These are phyloP conservation scores for Penelope pileata DNA, from an alignment of 2,113 vertebrate genomes.

Conservation along the genomic window DNA sequence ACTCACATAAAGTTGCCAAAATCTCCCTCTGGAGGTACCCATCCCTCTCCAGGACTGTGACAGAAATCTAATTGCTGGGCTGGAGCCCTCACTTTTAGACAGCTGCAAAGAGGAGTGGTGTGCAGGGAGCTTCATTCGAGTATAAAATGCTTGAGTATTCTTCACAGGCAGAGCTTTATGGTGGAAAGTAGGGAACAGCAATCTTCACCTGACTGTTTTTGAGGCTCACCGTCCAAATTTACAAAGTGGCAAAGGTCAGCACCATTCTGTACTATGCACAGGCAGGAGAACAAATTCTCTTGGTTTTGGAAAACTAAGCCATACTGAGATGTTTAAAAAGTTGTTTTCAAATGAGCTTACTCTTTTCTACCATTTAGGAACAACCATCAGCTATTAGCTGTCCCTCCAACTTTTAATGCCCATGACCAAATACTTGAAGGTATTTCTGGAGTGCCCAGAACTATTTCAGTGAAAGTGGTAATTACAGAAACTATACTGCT, in stretches of 20 bases:
- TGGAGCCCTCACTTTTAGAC: background rate
- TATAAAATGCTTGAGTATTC: background rate
- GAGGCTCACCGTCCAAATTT: background rate
- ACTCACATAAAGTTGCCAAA: background rate
- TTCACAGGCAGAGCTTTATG: rapidly evolving
- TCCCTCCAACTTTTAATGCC: slow-evolving; percentile 15
- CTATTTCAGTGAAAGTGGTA: slow-evolving; percentile 48
- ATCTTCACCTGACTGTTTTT: background rate
- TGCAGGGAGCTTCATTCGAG: background rate
- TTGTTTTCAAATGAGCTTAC: background rate
- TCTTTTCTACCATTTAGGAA: background rate
- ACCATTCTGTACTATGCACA: background rate
- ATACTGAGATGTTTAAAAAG: background rate
- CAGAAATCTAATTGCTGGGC: background rate
- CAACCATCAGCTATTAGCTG: slow-evolving; percentile 18
- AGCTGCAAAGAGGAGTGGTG: background rate
- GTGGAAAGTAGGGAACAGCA: background rate
- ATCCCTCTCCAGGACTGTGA: rapidly evolving
- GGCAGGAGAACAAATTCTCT: background rate
- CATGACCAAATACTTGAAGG: slow-evolving; percentile 61
- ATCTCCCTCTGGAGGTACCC: background rate
- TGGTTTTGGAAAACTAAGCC: background rate
- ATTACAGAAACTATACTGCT: slow-evolving; percentile 49
- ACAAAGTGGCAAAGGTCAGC: background rate
- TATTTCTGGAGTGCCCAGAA: slow-evolving; percentile 63